Evolutionary conservation across 2,113 vertebrate genomes (phyloP).

Genomic region (Hepsetus odoe): DNA sequence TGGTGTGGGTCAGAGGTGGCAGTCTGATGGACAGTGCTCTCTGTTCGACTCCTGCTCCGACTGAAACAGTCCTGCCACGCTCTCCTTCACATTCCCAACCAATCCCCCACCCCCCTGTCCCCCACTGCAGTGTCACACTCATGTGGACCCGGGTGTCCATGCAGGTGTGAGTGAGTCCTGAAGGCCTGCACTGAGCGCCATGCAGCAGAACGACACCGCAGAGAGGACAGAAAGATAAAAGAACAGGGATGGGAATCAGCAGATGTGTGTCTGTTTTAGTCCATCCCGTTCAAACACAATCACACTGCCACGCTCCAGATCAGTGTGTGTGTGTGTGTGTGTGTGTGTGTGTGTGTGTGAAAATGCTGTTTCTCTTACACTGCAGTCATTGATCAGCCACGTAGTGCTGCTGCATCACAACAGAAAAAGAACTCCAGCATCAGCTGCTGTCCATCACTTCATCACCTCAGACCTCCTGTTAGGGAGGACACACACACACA

Average conservation of each 20-base stretch:
- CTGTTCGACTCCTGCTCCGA: no score
- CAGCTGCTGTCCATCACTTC: conserved; percentile 20
- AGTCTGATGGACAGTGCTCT: conserved; percentile 8
- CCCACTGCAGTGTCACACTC: no score
- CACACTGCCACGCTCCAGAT: no score
- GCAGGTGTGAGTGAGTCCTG: no score
- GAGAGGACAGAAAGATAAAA: no score
- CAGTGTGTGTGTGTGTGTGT: no score
- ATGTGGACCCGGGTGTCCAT: no score
- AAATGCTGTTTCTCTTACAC: neutral
- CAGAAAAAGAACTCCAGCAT: neutral
- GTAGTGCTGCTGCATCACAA: conserved; percentile 39
- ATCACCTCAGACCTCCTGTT: neutral
- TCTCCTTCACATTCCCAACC: neutral
- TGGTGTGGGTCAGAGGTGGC: conserved; percentile 2
- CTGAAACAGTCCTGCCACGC: neutral
- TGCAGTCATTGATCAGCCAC: conserved; percentile 14
- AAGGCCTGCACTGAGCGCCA: no score
- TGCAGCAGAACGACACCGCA: no score
- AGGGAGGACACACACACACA: neutral
- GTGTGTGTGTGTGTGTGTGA: neutral
- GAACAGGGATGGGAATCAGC: no score
- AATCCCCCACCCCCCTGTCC: neutral
- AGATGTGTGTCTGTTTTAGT: no score
- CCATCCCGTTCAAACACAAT: no score